These are phyloP conservation scores for Napeogenes sylphis DNA, from an alignment of 2,888 invertebrate species.

Conservation along the genomic window DNA sequence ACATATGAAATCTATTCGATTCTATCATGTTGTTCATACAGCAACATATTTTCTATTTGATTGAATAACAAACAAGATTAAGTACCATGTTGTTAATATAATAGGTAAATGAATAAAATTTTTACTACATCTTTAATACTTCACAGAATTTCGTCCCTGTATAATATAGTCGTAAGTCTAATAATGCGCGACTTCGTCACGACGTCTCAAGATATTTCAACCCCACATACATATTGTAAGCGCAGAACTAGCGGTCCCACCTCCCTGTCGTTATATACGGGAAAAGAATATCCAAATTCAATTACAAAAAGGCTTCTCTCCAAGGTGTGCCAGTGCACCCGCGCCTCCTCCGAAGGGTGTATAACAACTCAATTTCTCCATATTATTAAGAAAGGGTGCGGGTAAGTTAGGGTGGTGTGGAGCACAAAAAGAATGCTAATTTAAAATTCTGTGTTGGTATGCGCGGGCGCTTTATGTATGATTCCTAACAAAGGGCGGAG, in stretches of 20 bases:
- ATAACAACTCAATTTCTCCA: conserved; percentile 77
- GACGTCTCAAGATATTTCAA: conserved; percentile 63
- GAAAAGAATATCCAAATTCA: conserved; percentile 76
- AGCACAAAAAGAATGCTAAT: conserved; percentile 77
- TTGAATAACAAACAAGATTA: no score
- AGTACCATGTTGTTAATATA: no score
- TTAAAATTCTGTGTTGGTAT: conserved; percentile 75
- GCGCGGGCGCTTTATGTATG: conserved; percentile 76
- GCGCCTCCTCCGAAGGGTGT: conserved; percentile 72
- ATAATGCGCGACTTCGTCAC: conserved; percentile 43
- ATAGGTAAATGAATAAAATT: no score
- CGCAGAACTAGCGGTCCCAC: conserved; percentile 58
- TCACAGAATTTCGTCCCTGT: no score
- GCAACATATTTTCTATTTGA: no score
- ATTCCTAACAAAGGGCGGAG: conserved; percentile 61
- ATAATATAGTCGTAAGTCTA: conserved; percentile 27
- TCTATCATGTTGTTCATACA: conserved; percentile 1
- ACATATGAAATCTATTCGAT: conserved; percentile 16
- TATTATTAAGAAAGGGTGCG: conserved; percentile 73
- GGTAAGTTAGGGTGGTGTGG: conserved; percentile 63
- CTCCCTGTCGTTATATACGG: conserved; percentile 66
- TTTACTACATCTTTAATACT: no score
- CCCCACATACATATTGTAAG: conserved; percentile 47
- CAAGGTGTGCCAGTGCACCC: conserved; percentile 72
- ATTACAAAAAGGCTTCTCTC: conserved; percentile 74